A percentile compares a stretch with the other conserved stretches of the same genome.
Evolutionary conservation across 2,888 invertebrate genomes (phyloP).

Genomic region (Julus scanicus): DNA sequence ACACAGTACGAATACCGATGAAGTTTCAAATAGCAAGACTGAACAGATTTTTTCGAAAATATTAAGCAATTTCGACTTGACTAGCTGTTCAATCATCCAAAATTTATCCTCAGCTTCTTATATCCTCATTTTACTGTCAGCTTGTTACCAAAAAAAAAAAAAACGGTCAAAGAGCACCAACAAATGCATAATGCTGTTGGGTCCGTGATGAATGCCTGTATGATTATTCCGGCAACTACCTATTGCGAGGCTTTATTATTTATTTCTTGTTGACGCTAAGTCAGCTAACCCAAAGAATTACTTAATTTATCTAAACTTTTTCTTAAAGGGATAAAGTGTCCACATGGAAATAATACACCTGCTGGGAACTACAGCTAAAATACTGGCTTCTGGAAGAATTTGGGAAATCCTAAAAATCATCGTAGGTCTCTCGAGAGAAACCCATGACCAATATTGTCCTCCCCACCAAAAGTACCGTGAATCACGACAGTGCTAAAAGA

Average conservation of each 20-base stretch:
- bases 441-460: not conserved
- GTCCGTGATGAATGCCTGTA: not conserved
- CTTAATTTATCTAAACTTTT: not conserved
- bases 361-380: not conserved
- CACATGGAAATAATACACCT: too few relatives aligned
- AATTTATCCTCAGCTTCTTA: too few relatives aligned
- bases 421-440: too few relatives aligned
- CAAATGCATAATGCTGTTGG: not conserved
- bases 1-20: not conserved
- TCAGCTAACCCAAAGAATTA: not conserved
- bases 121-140: not conserved
- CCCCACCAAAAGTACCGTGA: not conserved
- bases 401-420: too few relatives aligned
- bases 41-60: not conserved
- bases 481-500: not conserved
- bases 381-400: not conserved
- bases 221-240: not conserved
- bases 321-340: not conserved
- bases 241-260: not conserved
- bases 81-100: not conserved
- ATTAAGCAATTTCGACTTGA: not conserved
- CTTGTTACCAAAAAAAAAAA: not conserved
- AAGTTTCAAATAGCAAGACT: not conserved
- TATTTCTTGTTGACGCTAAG: not conserved
- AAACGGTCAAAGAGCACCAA: not conserved